These are phyloP conservation scores for Propithecus perrieri DNA, from an alignment of 2,797 vertebrate species.

Conservation along the genomic window DNA sequence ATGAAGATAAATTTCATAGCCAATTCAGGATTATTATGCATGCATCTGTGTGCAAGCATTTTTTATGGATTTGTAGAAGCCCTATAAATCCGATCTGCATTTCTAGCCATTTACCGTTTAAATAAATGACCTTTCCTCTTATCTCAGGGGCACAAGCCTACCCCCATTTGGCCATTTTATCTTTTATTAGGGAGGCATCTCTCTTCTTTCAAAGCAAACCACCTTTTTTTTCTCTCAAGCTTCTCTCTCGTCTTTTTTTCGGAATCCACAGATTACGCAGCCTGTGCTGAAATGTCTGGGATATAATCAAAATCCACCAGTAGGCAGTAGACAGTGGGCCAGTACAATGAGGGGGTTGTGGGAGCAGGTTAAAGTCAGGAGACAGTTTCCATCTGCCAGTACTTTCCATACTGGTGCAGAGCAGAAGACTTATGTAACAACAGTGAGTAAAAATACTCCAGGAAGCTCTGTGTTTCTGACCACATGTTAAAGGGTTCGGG, in stretches of 20 bases:
- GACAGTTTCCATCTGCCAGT: neutral
- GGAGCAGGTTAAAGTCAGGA: neutral
- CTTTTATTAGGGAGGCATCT: slow-evolving; percentile 53
- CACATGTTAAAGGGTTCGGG: neutral
- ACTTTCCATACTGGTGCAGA: neutral
- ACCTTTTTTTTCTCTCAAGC: neutral
- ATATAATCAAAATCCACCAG: neutral
- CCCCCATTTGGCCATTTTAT: slow-evolving; percentile 41
- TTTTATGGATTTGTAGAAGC: slow-evolving; percentile 58
- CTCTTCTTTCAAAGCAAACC: slow-evolving; percentile 18
- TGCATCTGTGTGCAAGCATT: slow-evolving; percentile 57
- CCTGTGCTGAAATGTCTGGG: neutral
- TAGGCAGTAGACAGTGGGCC: neutral
- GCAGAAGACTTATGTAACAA: neutral
- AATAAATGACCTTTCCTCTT: slow-evolving; percentile 71
- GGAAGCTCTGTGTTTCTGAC: neutral
- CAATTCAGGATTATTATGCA: slow-evolving; percentile 73
- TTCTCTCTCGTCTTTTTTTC: neutral
- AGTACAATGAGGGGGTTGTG: accelerated
- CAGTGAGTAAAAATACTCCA: neutral
- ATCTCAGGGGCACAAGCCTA: slow-evolving; percentile 57
- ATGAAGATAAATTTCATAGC: slow-evolving; percentile 79
- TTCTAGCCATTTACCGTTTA: slow-evolving; percentile 63
- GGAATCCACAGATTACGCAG: neutral
- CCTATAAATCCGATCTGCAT: slow-evolving; percentile 67